Evolutionary conservation across 2,797 vertebrate genomes (phyloP), one percentile per base, ranked within the genome.

Genomic region (Mormyrus hasselquistii): DNA sequence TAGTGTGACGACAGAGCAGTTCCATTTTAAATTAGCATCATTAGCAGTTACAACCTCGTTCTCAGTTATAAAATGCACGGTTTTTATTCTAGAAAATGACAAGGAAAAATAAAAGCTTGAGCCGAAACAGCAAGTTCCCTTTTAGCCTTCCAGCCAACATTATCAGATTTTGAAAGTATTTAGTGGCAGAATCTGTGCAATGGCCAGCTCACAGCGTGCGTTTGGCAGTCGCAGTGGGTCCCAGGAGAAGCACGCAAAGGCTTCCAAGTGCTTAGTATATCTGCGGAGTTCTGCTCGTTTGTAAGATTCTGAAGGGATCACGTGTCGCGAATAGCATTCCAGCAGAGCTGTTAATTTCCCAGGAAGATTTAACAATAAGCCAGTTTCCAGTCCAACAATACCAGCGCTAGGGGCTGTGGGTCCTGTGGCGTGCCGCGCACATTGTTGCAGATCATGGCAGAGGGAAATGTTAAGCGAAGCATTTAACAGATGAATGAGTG

Each of bases 331-430:
- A n/a, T 79, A 79, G 73, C 38, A 8, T n/a, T 44, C 73, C 73
- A 79, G 6, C 73, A 44, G 73, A 41, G 73, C 73, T n/a, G 73
- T 79, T 79, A 79, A 79, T 79, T 41, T 79, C 73, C 73, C 73
- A 41, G 73, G 44, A 79, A 79, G 34, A 79, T 79, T 79, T 79
- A 79, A 79, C 73, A 79, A 79, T 79, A 79, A 19, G 34, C 73
- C 38, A 44, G 38, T 79, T 79, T 79, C 73, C 38, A n/a, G 73
- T 44, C 73, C 38, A 44, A 44, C 65, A 34, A 34, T 69, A 29
- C 4, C 65, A 34, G 29, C 12, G 65, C 25, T 69, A 2, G 14
- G 65, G 4, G 65, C 73, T 79, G 73, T 0, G 73, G 73, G 3
- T 44, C 38, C 38, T 79, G 34, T 44, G 73, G 73, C 4, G 34